Evolutionary conservation across 1,140 invertebrate species (phyloP), one percentile per base, ranked within the genome.

Genomic region (Solenopsis invicta): DNA sequence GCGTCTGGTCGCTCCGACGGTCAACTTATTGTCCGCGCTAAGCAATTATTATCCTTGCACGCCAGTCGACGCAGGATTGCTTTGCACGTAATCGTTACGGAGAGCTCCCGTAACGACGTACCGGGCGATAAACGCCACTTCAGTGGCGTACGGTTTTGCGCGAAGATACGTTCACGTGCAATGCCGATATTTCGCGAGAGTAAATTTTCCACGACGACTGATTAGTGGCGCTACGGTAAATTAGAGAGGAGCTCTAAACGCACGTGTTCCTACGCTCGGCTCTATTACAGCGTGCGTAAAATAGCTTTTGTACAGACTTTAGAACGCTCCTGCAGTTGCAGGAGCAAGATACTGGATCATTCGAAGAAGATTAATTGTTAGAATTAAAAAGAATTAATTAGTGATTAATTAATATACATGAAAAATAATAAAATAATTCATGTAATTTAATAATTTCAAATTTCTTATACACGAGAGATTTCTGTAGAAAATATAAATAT

Each of bases 121-220:
- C n/a, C 48, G 56, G 5, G 21, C 59, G 82, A 85, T 85, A 85
- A 78, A 76, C 48, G 75, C 74, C 61, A 67, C 74, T 64, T 34
- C 9, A 37, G 61, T 78, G 71, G 69, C n/a, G 37, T 24, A 29
- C 52, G 29, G 21, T n/a, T 54, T 71, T 34, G 13, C n/a, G n/a
- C 29, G 54, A 61, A 75, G 67, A 61, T 41, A 54, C 18, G 41
- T 82, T 72, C 21, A 45, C 52, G 78, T 34, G 21, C 21, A 61
- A 45, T 21, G 66, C 64, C 29, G 56, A 67, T 75, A 85, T 84
- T 69, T 66, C 34, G 61, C 45, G 71, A 84, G 77, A 84, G 67
- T 87, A 87, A 87, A 87, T 89, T 84, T 87, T 74, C 89, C 66
- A 29, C 54, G 62, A 54, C 41, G 41, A 80, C 34, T 82, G 89